Evolutionary conservation across 2,797 vertebrate genomes (phyloP).

Genomic region (Etheostoma perlongum): DNA sequence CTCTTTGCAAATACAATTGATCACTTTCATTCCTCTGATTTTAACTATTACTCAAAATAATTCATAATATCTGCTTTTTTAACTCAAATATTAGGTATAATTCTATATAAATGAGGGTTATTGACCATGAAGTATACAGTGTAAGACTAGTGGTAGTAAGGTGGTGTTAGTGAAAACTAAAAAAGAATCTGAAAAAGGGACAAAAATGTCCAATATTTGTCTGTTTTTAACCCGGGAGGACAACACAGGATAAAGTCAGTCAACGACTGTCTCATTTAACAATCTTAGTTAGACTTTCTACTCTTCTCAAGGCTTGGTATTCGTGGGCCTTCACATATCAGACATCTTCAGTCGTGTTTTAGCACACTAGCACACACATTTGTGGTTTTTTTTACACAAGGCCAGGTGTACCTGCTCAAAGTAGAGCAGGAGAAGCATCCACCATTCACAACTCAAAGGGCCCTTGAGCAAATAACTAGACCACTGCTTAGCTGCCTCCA

Average conservation of each 20-base stretch:
- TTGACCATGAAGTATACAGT: no score
- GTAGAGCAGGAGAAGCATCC: background rate
- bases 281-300: background rate
- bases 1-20: no score
- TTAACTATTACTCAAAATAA: no score
- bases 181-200: no score
- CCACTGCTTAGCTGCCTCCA: background rate
- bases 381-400: background rate
- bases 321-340: background rate
- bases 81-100: no score
- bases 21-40: no score
- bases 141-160: no score
- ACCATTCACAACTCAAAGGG: background rate
- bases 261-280: background rate
- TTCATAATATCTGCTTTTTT: no score
- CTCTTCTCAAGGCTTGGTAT: background rate
- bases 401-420: background rate
- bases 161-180: no score
- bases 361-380: background rate
- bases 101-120: no score
- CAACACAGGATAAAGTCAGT: background rate
- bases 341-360: background rate
- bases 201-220: no score
- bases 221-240: no score
- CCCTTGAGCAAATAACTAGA: conserved; percentile 29